Percentiles rank a stretch among this genome's conserved stretches.
These are phyloP conservation scores for Oriolus oriolus DNA, from an alignment of 2,113 vertebrate species.

Conservation along the genomic window DNA sequence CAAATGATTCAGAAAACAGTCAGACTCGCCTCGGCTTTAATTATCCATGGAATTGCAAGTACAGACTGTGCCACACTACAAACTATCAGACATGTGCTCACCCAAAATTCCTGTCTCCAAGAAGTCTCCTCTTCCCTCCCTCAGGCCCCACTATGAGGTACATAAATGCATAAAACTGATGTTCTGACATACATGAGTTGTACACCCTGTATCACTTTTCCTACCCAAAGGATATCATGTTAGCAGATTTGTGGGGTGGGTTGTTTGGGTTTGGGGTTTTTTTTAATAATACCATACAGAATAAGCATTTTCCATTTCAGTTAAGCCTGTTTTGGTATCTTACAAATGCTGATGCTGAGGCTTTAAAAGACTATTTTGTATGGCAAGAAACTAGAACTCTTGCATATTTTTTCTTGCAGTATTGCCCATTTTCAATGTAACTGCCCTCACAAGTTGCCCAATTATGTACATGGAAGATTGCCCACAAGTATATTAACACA, in stretches of 20 bases:
- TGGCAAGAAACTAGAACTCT: not conserved
- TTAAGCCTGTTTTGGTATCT: not conserved
- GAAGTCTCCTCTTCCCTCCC: not conserved
- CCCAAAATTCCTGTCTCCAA: not conserved
- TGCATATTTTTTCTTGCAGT: not conserved
- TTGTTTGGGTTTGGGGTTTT: not conserved
- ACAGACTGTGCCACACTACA: rapidly evolving
- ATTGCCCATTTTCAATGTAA: not conserved
- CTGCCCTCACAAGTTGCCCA: not conserved
- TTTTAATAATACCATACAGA: not conserved
- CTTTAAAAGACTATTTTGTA: not conserved
- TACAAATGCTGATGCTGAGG: not conserved
- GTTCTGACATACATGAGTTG: not conserved
- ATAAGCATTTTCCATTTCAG: not conserved
- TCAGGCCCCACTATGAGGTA: not conserved
- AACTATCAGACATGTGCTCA: not conserved
- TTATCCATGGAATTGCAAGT: not conserved
- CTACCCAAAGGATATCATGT: not conserved
- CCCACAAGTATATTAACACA: not conserved
- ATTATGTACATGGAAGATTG: not conserved
- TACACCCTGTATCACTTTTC: not conserved
- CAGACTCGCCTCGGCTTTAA: not conserved
- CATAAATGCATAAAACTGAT: not conserved
- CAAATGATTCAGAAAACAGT: not conserved
- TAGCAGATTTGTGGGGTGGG: not conserved